Conservation (phyloP, 2,888 invertebrate genomes). For the Metacarcinus magister region DNA sequence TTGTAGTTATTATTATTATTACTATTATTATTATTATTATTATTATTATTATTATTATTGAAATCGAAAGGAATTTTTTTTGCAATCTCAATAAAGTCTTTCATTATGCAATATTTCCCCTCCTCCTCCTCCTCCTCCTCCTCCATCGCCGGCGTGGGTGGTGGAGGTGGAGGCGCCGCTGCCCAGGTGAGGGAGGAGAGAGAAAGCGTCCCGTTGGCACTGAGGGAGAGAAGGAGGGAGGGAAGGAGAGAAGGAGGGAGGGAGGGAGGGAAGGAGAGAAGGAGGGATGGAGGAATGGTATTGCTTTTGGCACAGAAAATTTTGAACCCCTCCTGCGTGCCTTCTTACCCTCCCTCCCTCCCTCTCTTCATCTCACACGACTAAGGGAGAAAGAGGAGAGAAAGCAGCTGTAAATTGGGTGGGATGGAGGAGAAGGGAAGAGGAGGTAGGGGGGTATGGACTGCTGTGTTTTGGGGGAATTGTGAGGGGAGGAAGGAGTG, state of each 20-base stretch:
- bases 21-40: conserved; percentile 26
- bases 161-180: background rate
- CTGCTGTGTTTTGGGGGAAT: background rate
- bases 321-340: background rate
- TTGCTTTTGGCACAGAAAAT: background rate
- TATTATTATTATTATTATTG: conserved; percentile 4
- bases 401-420: conserved; percentile 3
- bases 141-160: background rate
- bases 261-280: background rate
- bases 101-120: background rate
- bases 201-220: background rate
- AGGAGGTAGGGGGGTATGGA: background rate
- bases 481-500: background rate
- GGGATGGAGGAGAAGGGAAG: background rate
- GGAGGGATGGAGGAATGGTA: background rate
- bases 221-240: background rate
- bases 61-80: background rate
- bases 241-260: conserved; percentile 10
- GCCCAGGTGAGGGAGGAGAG: background rate
- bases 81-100: background rate
- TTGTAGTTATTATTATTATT: background rate
- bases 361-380: background rate
- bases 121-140: conserved; percentile 44
- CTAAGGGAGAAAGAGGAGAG: background rate
- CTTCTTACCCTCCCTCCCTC: background rate